Base-by-base conservation (phyloP, 2,888 invertebrate species). In the Meghimatium bilineatum region DNA sequence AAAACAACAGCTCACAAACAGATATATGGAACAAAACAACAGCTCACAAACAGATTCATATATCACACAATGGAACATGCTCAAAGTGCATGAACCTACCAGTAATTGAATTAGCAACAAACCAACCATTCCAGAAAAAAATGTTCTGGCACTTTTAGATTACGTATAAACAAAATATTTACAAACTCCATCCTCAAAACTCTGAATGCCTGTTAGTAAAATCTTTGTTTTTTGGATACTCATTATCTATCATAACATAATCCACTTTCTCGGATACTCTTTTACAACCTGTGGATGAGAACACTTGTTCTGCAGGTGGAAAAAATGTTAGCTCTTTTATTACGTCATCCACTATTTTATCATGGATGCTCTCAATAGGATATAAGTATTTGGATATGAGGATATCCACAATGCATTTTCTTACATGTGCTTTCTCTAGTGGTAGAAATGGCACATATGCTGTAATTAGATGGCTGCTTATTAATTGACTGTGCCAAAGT, bases 371-470 rank as follows among this genome's bases (percentile, higher is more conserved):
- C 10, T 60, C 1, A 5, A 5, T 32, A 6, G 32, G 49, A 17
- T 0, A 83, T 34, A 84, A 88, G 81, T 89, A 89, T 60, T 87
- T 87, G 1, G 38, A 49, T 5, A 89, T 29, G 29, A 97, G 96
- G 91, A 96, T 96, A 60, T 95, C 95, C 82, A 94, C 90, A 44
- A 97, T 95, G 93, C 99, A 99, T 90, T 95, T 94, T 88, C 95
- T 95, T 0, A 99, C 96, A 94, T 99, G 99, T 1, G 94, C 93
- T 90, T 96, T 95, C 94, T 98, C 98, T 87, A 99, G 93, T 0
- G 99, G 99, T 87, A 99, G 94, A 93, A 99, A 99, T 72, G 99
- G 99, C 87, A 99, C 95, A 93, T 96, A 98, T 91, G 97, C 96
- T 93, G 98, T 98, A 85, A 99, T 97, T 72, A 99, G 94, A 93